Evolutionary conservation across 2,113 vertebrate species (phyloP).

Genomic region (Sakesphorus luctuosus): DNA sequence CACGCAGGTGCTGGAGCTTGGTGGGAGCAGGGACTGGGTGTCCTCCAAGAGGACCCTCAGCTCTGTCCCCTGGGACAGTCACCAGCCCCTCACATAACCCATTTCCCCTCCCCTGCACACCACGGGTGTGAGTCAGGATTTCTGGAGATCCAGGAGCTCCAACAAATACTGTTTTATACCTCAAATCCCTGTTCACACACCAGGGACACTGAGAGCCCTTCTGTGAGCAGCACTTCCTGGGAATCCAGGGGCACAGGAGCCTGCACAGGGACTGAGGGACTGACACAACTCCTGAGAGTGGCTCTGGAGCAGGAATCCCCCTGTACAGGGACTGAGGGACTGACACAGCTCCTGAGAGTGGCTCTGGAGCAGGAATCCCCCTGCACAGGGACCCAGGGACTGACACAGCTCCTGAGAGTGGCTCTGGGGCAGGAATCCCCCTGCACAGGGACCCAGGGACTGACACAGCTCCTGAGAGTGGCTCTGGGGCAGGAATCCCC

Average conservation of each 20-base stretch:
- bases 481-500: too few species aligned
- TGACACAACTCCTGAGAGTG: not conserved
- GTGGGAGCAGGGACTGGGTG: not conserved
- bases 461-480: too few species aligned
- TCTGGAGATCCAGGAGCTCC: not conserved
- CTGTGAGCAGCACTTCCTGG: not conserved
- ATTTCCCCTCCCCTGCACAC: not conserved
- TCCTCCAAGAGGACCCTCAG: not conserved
- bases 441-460: not conserved
- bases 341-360: not conserved
- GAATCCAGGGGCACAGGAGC: not conserved
- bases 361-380: too few species aligned
- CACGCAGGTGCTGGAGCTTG: accelerated
- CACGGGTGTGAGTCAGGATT: not conserved
- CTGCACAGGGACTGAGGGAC: not conserved
- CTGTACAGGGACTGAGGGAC: not conserved
- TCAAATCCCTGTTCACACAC: accelerated
- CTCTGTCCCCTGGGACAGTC: not conserved
- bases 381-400: not conserved
- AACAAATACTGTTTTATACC: not conserved
- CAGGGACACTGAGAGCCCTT: not conserved
- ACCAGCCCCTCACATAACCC: not conserved
- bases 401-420: too few species aligned
- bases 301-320: too few species aligned
- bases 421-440: too few species aligned